Percentiles rank a stretch among this genome's conserved stretches.
phyloP scores from a whole-genome alignment of 2,888 invertebrate species.

The Serrognathus titanus region DNA sequence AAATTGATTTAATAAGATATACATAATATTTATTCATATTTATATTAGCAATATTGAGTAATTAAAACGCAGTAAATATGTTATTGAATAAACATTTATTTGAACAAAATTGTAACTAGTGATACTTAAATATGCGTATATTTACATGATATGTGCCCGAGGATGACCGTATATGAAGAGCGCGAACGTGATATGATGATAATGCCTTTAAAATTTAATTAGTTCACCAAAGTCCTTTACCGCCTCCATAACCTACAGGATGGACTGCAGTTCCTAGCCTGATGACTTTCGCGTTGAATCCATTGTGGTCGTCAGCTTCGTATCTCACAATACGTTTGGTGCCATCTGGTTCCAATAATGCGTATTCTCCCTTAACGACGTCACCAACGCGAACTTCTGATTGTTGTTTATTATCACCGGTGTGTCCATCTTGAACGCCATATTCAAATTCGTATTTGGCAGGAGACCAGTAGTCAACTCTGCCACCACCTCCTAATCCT shows the following conservation, averaged over 20 bases:
- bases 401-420: constrained; percentile 49
- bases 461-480: constrained; percentile 34
- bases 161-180: too few species aligned
- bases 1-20: too few species aligned
- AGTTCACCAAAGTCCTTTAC: background rate
- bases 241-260: background rate
- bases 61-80: background rate
- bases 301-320: constrained; percentile 45
- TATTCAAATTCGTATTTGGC: constrained; percentile 48
- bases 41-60: too few species aligned
- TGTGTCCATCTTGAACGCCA: constrained; percentile 46
- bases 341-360: constrained; percentile 48
- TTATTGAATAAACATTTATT: background rate
- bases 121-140: background rate
- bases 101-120: background rate
- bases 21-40: too few species aligned
- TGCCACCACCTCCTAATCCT: background rate
- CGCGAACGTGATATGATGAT: too few species aligned
- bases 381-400: constrained; percentile 46
- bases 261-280: constrained; percentile 14
- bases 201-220: too few species aligned
- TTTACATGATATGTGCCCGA: background rate
- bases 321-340: constrained; percentile 46
- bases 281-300: constrained; percentile 42
- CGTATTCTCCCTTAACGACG: constrained; percentile 45